These are phyloP conservation scores for Cathartes aura DNA, from an alignment of 2,113 vertebrate species.

Conservation along the genomic window DNA sequence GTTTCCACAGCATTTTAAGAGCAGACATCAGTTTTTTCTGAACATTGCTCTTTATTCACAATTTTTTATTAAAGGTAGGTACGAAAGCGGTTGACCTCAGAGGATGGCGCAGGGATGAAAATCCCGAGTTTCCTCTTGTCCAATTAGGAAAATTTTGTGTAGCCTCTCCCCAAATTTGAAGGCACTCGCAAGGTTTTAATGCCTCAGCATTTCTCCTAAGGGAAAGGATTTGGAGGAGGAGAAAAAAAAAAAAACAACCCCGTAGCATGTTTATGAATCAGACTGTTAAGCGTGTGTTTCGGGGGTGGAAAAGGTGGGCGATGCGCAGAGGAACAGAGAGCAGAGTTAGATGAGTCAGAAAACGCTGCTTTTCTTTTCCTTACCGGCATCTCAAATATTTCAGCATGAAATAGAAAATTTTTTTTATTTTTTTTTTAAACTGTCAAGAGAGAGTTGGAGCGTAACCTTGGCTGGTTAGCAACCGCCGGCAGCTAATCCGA, in stretches of 20 bases:
- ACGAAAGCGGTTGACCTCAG: not conserved
- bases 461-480: constrained; percentile 16
- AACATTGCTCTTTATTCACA: not conserved
- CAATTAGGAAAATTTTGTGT: not conserved
- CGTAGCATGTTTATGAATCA: constrained; percentile 67
- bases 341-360: constrained; percentile 73
- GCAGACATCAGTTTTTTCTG: not conserved
- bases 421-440: not conserved
- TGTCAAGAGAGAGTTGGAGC: not conserved
- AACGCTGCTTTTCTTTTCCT: constrained; percentile 33
- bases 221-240: constrained; percentile 14
- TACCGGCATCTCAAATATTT: not conserved
- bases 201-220: constrained; percentile 41
- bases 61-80: not conserved
- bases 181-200: not conserved
- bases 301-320: constrained; percentile 72
- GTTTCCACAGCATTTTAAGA: not conserved
- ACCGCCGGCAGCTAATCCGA: not conserved
- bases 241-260: not conserved
- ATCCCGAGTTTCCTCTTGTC: not conserved
- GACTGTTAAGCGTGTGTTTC: constrained; percentile 54
- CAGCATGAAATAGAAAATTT: not conserved
- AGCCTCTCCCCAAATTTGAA: not conserved
- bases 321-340: constrained; percentile 51
- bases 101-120: not conserved